These are phyloP conservation scores for Parnassius smintheus DNA, from an alignment of 2,888 invertebrate genomes.

Conservation along the genomic window DNA sequence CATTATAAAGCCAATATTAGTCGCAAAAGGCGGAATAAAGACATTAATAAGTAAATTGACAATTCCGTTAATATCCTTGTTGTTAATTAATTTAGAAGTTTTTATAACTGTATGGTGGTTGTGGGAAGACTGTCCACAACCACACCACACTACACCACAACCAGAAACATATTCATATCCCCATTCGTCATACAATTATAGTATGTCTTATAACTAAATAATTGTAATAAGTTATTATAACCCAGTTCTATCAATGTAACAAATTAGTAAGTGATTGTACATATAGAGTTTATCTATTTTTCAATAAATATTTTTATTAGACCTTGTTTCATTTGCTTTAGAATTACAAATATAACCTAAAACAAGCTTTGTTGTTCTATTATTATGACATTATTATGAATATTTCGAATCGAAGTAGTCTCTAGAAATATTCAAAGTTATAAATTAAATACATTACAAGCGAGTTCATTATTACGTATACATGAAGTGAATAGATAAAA, in stretches of 20 bases:
- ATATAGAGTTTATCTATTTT: constrained; percentile 14
- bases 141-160: constrained; percentile 19
- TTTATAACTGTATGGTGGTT: constrained; percentile 73
- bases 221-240: constrained; percentile 16
- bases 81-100: constrained; percentile 69
- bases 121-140: constrained; percentile 69
- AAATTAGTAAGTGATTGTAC: constrained; percentile 10
- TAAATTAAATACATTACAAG: too few relatives aligned
- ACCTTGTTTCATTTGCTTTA: constrained; percentile 11
- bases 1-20: constrained; percentile 60
- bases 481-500: too few relatives aligned
- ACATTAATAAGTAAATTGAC: constrained; percentile 63
- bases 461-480: too few relatives aligned
- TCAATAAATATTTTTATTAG: constrained; percentile 12
- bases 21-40: constrained; percentile 63
- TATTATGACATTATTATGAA: too few relatives aligned
- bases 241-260: constrained; percentile 42
- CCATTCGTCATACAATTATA: constrained; percentile 45
- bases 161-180: constrained; percentile 31
- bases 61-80: constrained; percentile 63
- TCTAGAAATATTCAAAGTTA: too few relatives aligned
- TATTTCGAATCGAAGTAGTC: too few relatives aligned
- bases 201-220: constrained; percentile 37
- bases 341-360: too few relatives aligned
- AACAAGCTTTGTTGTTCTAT: too few relatives aligned